phyloP scores from a whole-genome alignment of 2,113 vertebrate species.

The Naja naja region DNA sequence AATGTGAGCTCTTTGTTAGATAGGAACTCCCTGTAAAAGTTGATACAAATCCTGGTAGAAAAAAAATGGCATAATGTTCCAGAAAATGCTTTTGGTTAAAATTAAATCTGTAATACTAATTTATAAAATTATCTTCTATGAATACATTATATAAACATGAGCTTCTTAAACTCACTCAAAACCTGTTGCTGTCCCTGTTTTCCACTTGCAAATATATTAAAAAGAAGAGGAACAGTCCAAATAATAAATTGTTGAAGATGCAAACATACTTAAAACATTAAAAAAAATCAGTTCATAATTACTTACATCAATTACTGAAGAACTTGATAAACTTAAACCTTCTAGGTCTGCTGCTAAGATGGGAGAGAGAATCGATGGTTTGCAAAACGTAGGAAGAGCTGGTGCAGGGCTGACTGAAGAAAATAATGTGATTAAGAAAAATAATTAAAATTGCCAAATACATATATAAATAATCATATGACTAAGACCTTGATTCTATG shows the following conservation, averaged over 20 bases:
- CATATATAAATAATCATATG: constrained; percentile 37
- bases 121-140: not conserved
- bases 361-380: constrained; percentile 70
- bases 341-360: constrained; percentile 86
- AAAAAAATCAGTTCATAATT: constrained; percentile 4
- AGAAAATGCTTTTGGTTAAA: not conserved
- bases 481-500: constrained; percentile 17
- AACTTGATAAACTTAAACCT: constrained; percentile 82
- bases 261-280: not conserved
- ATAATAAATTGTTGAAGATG: not conserved
- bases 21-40: not conserved
- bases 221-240: not conserved
- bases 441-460: constrained; percentile 28
- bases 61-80: not conserved
- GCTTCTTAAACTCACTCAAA: not conserved
- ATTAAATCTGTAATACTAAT: not conserved
- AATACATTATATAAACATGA: not conserved
- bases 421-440: constrained; percentile 43
- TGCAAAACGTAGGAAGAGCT: constrained; percentile 63
- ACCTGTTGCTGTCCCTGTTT: not conserved
- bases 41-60: not conserved
- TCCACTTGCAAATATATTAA: not conserved
- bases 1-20: not conserved
- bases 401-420: constrained; percentile 69
- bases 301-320: constrained; percentile 83